Base-by-base conservation (phyloP, 2,888 invertebrate species). In the Nowickia ferox region DNA sequence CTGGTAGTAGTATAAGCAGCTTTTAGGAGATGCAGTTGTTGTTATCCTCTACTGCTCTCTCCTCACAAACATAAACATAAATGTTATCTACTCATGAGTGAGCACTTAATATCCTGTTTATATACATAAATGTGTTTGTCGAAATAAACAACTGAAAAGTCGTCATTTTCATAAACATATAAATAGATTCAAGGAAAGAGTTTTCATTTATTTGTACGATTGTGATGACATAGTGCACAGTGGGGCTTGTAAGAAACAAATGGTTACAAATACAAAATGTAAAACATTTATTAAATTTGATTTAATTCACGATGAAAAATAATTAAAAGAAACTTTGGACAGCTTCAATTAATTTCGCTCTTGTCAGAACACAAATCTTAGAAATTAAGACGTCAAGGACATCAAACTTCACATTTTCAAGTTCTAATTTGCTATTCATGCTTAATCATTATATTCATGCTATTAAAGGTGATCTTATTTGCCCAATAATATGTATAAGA, bases 21-120 rank as follows among this genome's bases (percentile, higher is more conserved):
- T 77, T 68, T 68, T 11, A 57, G 38, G 6, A 30, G 5, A 30
- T 57, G 44, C n/a, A 66, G 11, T 46, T 40, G 19, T 42, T 59
- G 66, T 68, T 4, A 13, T 9, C 1, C 9, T 1, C 30, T 30
- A 30, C 6, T 30, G 6, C 11, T 17, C 4, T 61, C 9, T 13
- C 30, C 13, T 53, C 11, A 53, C n/a, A 17, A 8, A 17, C 42
- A 72, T 72, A 19, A 59, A 65, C n/a, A 57, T 9, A 59, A 57
- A 51, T 72, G 30, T 57, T 77, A 59, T 71, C 76, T 59, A 42
- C 71, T 83, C n/a, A 83, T 51, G 51, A 77, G 65, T 65, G 71
- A 83, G 71, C 71, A 59, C 79, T 83, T 75, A 79, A 79, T 79
- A 82, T 85, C 71, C 71, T 76, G 78, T 75, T 82, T 79, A 59